Evolutionary conservation across 2,888 invertebrate species (phyloP), one percentile per base, ranked within the genome.

Genomic region (Melangyna quadrimaculata): DNA sequence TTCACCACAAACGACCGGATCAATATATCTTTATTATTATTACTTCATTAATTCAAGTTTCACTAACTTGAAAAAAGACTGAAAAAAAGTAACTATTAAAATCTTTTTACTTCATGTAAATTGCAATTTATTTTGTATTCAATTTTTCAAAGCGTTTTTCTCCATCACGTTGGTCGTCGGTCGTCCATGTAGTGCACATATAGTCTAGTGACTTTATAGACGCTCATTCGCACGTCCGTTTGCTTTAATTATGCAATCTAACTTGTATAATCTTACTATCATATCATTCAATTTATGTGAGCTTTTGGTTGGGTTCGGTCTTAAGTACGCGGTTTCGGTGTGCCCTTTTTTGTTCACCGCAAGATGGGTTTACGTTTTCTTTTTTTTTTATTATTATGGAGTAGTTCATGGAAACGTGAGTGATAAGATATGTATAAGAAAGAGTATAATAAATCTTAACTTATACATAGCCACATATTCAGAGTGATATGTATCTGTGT

Each of bases 201-300:
- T n/a, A n/a, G n/a, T n/a, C n/a, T n/a, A 57, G 37, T 63, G 27
- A 71, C 71, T 71, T 22, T 67, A 67, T 77, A n/a, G n/a, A 69
- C 45, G 78, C 73, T 73, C 61, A 72, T 82, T 78, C 82, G 72
- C 82, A 82, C 82, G 82, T 82, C 73, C 82, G 82, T 72, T 59
- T 73, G 78, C 69, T 73, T 78, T 78, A 78, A 72, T 82, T 82
- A 82, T 82, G 82, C 82, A 82, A 78, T 67, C 48, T 48, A 12
- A 24, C 51, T 67, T 24, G 35, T 67, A 67, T 24, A 67, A 51
- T 48, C 51, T 48, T 51, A 67, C 67, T 51, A 51, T 67, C 59
- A 45, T 78, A 72, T 69, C 78, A 61, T 45, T 72, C 27, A 72
- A 67, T 77, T 78, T 78, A 67, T 72, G 59, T 78, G 61, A 69